These are phyloP conservation scores for Rhizomys pruinosus DNA, from an alignment of 2,113 vertebrate species.

Conservation along the genomic window DNA sequence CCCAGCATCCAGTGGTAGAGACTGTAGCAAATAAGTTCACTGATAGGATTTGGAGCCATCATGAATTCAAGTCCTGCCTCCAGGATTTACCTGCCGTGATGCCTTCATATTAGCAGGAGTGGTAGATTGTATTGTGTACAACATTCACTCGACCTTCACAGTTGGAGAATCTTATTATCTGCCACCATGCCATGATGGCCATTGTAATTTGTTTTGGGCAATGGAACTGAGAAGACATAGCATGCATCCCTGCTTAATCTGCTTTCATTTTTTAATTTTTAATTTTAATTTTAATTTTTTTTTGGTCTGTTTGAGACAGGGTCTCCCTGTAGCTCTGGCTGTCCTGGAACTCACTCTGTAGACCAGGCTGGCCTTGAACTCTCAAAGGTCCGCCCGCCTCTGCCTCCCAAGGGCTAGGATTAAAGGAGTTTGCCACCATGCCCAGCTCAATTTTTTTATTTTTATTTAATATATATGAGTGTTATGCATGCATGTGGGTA, in stretches of 20 bases:
- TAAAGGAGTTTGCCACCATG: no score
- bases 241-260: background rate
- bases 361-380: no score
- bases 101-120: background rate
- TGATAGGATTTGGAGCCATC: background rate
- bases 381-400: no score
- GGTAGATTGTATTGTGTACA: background rate
- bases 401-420: no score
- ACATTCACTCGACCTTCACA: background rate
- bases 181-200: background rate
- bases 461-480: no score
- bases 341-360: no score
- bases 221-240: background rate
- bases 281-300: no score
- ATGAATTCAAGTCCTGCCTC: conserved; percentile 1
- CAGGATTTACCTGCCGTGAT: background rate
- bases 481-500: no score
- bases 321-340: no score
- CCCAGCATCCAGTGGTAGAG: background rate
- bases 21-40: background rate
- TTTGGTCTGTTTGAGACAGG: no score
- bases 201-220: background rate
- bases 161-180: background rate
- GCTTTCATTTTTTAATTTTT: no score
- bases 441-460: no score